Conservation (phyloP, 2,113 vertebrate genomes). For the Mus musculus region DNA sequence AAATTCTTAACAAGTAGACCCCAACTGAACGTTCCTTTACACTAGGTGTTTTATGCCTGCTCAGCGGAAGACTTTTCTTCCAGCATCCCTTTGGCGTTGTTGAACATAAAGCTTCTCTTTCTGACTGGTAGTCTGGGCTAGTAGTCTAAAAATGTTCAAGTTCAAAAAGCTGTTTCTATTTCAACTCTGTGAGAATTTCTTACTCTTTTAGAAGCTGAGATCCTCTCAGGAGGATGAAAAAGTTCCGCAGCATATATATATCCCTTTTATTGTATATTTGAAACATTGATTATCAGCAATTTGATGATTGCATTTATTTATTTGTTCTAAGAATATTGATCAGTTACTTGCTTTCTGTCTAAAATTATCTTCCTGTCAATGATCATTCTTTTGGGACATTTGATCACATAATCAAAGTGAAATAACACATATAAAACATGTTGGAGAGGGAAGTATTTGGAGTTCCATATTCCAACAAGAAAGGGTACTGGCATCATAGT, state of each 20-base stretch:
- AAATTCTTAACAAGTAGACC: constrained; percentile 59
- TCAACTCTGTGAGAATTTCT: constrained; percentile 64
- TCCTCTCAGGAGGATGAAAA: constrained; percentile 53
- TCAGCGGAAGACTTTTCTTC: constrained; percentile 61
- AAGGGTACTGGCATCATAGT: not conserved
- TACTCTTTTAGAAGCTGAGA: constrained; percentile 63
- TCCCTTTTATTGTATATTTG: not conserved
- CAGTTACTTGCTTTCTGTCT: not conserved
- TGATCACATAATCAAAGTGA: not conserved
- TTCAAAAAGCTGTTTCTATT: constrained; percentile 69
- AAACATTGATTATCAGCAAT: constrained; percentile 42
- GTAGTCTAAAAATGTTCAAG: constrained; percentile 70
- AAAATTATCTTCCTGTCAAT: not conserved
- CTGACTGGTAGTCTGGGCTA: constrained; percentile 61
- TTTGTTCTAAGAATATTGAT: constrained; percentile 16
- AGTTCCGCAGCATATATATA: not conserved
- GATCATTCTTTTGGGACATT: not conserved
- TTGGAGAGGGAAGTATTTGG: not conserved
- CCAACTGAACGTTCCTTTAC: constrained; percentile 56
- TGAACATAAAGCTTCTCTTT: constrained; percentile 65
- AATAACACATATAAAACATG: not conserved
- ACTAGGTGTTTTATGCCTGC: constrained; percentile 55
- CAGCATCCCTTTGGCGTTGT: constrained; percentile 66
- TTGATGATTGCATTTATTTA: not conserved
- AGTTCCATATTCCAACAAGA: not conserved